Conservation (phyloP, 2,888 invertebrate genomes). For the Tuta absoluta region DNA sequence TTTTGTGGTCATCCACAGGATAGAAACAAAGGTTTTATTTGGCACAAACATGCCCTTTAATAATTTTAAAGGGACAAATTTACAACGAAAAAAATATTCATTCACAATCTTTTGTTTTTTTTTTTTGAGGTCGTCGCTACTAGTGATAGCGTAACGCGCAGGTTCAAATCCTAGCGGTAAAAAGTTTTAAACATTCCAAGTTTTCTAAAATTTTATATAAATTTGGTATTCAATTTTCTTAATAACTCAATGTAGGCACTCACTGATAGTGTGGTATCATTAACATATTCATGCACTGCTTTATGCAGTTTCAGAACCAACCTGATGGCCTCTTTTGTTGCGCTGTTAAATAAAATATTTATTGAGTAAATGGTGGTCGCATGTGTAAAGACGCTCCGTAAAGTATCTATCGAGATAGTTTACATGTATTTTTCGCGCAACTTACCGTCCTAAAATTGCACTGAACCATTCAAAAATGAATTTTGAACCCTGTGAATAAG, state of each 20-base stretch:
- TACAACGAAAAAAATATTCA: too few species aligned
- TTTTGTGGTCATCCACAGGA: too few species aligned
- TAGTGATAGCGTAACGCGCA: too few species aligned
- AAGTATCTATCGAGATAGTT: constrained; percentile 57
- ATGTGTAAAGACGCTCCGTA: constrained; percentile 61
- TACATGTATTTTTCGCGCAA: constrained; percentile 41
- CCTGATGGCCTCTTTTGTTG: constrained; percentile 52
- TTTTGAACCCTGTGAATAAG: constrained; percentile 36
- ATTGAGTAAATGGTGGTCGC: constrained; percentile 55
- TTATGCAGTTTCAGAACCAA: constrained; percentile 53
- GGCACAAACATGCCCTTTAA: too few species aligned
- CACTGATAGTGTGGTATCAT: constrained; percentile 40
- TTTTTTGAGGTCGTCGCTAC: too few species aligned
- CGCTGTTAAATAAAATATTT: constrained; percentile 54
- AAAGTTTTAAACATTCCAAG: too few species aligned
- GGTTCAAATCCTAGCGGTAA: too few species aligned
- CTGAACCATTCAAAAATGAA: constrained; percentile 29
- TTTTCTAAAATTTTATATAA: too few species aligned
- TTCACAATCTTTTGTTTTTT: too few species aligned
- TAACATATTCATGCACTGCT: constrained; percentile 55
- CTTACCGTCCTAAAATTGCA: constrained; percentile 37
- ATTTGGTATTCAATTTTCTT: constrained; percentile 17
- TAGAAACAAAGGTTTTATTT: too few species aligned
- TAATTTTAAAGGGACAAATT: too few species aligned
- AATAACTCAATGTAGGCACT: constrained; percentile 42